Evolutionary conservation across 2,797 vertebrate genomes (phyloP).

Genomic region (Zenarchopterus dispar): DNA sequence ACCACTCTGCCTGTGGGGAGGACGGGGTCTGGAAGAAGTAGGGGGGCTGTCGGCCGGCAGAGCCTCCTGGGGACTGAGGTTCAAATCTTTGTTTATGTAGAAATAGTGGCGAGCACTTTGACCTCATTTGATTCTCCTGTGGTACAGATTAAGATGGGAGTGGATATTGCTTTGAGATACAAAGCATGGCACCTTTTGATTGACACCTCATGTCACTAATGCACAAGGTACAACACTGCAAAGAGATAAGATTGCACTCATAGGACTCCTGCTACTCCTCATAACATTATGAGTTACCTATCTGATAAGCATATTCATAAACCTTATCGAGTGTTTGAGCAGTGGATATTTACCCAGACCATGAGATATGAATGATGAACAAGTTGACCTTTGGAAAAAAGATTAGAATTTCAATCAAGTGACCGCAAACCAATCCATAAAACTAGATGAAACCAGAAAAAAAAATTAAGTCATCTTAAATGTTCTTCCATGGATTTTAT

Average conservation of each 20-base stretch:
- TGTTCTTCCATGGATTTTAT: slow-evolving; percentile 7
- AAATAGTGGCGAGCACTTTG: slow-evolving; percentile 66
- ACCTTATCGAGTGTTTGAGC: slow-evolving; percentile 53
- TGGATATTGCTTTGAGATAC: not conserved
- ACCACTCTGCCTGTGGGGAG: slow-evolving; percentile 66
- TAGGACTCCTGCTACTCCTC: slow-evolving; percentile 61
- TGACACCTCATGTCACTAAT: slow-evolving; percentile 47
- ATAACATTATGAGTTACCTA: slow-evolving; percentile 38
- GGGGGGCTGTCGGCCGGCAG: slow-evolving; percentile 42
- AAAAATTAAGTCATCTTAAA: slow-evolving; percentile 29
- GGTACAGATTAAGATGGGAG: slow-evolving; percentile 57
- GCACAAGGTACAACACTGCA: slow-evolving; percentile 30
- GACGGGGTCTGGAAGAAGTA: slow-evolving; percentile 25
- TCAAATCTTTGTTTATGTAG: slow-evolving; percentile 78
- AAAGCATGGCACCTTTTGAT: slow-evolving; percentile 40
- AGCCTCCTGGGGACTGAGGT: slow-evolving; percentile 62
- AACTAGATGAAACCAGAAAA: slow-evolving; percentile 42
- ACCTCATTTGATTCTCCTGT: slow-evolving; percentile 50
- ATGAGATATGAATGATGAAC: slow-evolving; percentile 82
- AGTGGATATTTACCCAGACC: slow-evolving; percentile 67
- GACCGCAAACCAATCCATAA: slow-evolving; percentile 72
- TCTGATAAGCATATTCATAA: slow-evolving; percentile 73
- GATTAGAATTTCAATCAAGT: slow-evolving; percentile 82
- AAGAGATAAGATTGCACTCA: slow-evolving; percentile 38
- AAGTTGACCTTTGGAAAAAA: slow-evolving; percentile 81